Conservation (phyloP, 2,797 vertebrate genomes). For the Sparus aurata region DNA sequence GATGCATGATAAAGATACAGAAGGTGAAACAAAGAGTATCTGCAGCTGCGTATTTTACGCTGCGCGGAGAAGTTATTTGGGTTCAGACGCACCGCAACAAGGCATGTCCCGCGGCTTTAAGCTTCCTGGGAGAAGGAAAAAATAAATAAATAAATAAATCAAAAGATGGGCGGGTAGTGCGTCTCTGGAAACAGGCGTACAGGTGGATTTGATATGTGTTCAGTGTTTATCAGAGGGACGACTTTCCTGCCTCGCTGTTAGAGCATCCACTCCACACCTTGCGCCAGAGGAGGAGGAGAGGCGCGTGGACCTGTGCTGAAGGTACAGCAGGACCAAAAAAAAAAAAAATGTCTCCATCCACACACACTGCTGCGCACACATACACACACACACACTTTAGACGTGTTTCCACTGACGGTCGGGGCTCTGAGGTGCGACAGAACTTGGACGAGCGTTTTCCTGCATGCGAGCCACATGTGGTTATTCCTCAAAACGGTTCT, state of each 20-base stretch:
- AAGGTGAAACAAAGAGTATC: conserved; percentile 76
- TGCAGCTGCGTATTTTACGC: conserved; percentile 78
- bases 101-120: conserved; percentile 54
- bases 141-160: too few species aligned
- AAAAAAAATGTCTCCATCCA: conserved; percentile 9
- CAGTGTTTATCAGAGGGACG: conserved; percentile 40
- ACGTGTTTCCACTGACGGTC: not conserved
- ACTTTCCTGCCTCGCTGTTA: conserved; percentile 41
- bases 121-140: conserved; percentile 6
- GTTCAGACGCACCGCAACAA: conserved; percentile 56
- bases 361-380: conserved; percentile 14
- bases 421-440: not conserved
- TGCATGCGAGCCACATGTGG: not conserved
- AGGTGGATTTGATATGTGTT: conserved; percentile 68
- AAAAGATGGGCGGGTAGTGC: conserved; percentile 44
- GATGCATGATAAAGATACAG: conserved; percentile 64
- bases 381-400: conserved; percentile 9
- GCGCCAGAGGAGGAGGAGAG: conserved; percentile 38
- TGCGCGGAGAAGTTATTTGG: conserved; percentile 78
- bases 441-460: conserved; percentile 20
- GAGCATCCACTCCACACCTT: conserved; percentile 54
- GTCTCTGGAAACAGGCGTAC: conserved; percentile 64
- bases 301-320: conserved; percentile 33
- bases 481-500: not conserved
- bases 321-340: conserved; percentile 21